Evolutionary conservation across 2,113 vertebrate species (phyloP).

Genomic region (Nothocercus nigrocapillus): DNA sequence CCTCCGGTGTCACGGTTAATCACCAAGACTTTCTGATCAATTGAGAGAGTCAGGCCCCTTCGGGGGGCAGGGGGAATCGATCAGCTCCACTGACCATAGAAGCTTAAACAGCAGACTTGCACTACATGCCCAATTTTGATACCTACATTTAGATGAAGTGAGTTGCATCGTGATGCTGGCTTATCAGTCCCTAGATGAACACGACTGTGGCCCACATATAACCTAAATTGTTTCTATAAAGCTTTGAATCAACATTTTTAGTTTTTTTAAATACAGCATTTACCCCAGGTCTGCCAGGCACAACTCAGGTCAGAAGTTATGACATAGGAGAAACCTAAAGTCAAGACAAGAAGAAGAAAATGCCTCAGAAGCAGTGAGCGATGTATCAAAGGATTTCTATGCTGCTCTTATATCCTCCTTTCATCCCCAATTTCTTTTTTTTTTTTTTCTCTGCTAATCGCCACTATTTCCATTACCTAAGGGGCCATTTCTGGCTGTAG

Average conservation of each 20-base stretch:
- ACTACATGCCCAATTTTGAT: neutral
- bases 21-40: neutral
- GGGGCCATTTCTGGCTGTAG: constrained; percentile 3
- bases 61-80: neutral
- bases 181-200: neutral
- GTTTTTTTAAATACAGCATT: neutral
- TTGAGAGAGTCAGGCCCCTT: neutral
- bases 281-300: neutral
- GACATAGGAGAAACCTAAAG: neutral
- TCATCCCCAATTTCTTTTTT: constrained; percentile 15
- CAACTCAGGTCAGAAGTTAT: neutral
- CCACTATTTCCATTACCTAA: constrained; percentile 27
- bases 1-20: neutral
- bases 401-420: constrained; percentile 45
- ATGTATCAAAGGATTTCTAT: constrained; percentile 39
- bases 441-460: constrained; percentile 25
- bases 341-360: constrained; percentile 40
- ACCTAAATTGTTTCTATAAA: neutral
- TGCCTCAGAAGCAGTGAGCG: neutral
- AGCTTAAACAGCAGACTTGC: neutral
- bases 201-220: neutral
- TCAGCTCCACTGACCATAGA: neutral
- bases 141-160: neutral
- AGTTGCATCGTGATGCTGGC: neutral
- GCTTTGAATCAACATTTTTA: neutral